Conservation (phyloP, 2,797 vertebrate species). For the Scolopax bukidnonensis region DNA sequence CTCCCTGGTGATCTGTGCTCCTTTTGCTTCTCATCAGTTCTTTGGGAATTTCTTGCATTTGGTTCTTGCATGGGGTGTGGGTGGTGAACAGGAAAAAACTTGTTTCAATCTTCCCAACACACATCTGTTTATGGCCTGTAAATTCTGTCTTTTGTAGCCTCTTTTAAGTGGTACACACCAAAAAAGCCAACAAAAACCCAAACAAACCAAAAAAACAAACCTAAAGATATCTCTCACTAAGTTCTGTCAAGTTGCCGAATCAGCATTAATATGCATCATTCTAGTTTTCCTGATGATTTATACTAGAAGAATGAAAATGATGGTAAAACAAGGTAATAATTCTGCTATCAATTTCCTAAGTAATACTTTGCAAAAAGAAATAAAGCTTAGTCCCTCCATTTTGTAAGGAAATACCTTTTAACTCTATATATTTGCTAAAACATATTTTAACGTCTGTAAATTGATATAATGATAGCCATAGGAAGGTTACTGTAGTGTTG, state of each 20-base stretch:
- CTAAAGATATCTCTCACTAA: not conserved
- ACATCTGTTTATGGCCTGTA: constrained; percentile 33
- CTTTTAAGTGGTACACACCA: not conserved
- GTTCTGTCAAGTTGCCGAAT: not conserved
- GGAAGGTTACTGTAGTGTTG: constrained; percentile 20
- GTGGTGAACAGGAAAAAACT: constrained; percentile 27
- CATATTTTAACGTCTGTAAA: not conserved
- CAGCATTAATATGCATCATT: not conserved
- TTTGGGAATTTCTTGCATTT: constrained; percentile 28
- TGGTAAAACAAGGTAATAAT: not conserved
- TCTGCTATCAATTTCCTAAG: not conserved
- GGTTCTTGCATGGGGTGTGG: not conserved
- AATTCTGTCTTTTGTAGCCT: not conserved
- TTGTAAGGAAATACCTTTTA: constrained; percentile 8
- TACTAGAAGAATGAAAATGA: not conserved
- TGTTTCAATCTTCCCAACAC: not conserved
- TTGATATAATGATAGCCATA: constrained; percentile 39
- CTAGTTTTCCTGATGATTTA: not conserved
- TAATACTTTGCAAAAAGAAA: not conserved
- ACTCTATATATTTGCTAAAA: constrained; percentile 13
- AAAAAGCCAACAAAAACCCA: not conserved
- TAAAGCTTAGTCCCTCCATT: not conserved
- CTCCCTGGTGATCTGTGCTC: not conserved
- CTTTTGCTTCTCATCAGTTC: constrained; percentile 42
- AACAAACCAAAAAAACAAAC: too few relatives aligned